Conservation (phyloP, 2,888 invertebrate genomes). For the Selenia dentaria region DNA sequence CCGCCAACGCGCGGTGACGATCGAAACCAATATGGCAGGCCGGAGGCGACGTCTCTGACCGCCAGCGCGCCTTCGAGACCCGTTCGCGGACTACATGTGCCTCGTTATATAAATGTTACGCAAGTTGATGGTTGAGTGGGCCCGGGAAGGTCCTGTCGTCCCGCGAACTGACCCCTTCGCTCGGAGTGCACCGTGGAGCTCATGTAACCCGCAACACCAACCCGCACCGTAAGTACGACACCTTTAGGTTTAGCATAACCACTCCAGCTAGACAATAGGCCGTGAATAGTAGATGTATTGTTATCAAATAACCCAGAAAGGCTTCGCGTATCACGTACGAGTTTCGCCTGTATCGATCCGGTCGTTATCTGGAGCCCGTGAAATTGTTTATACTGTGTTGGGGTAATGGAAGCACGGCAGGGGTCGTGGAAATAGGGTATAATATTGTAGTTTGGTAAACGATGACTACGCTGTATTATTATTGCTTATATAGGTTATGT, state of each 20-base stretch:
- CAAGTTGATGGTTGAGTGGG: constrained; percentile 70
- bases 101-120: constrained; percentile 80
- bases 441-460: constrained; percentile 9
- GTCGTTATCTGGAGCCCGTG: constrained; percentile 52
- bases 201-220: constrained; percentile 65
- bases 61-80: constrained; percentile 49
- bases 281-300: constrained; percentile 5
- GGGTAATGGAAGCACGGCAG: constrained; percentile 21
- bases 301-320: constrained; percentile 16
- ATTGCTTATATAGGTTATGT: constrained; percentile 40
- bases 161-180: constrained; percentile 50
- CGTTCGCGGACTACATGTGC: constrained; percentile 63
- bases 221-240: constrained; percentile 61
- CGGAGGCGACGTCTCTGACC: constrained; percentile 43
- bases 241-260: constrained; percentile 12
- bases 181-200: constrained; percentile 53
- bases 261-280: constrained; percentile 12
- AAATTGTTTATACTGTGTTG: constrained; percentile 55
- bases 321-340: constrained; percentile 9
- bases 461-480: constrained; percentile 7
- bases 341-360: constrained; percentile 61
- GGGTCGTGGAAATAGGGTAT: constrained; percentile 24
- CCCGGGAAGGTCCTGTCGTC: constrained; percentile 58
- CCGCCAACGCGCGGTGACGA: constrained; percentile 40
- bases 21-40: constrained; percentile 75